Evolutionary conservation across 2,113 vertebrate species (phyloP).

Genomic region (Capreolus pygargus): DNA sequence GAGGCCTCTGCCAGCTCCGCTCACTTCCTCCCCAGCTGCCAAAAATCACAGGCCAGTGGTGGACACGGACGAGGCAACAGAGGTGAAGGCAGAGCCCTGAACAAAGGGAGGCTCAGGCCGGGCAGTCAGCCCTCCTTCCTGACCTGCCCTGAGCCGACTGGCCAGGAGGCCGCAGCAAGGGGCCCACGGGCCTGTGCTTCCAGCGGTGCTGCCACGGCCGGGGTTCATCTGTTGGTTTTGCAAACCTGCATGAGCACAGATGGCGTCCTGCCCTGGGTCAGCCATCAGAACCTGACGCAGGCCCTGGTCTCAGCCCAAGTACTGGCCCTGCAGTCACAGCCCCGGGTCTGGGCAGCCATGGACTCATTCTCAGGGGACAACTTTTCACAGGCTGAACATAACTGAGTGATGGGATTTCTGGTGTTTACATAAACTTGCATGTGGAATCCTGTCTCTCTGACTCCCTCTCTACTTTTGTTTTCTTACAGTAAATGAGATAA

Average conservation of each 20-base stretch:
- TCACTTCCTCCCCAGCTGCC: constrained; percentile 92
- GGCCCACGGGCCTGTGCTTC: accelerated
- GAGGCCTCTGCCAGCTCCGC: constrained; percentile 83
- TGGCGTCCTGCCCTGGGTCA: accelerated
- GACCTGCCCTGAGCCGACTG: neutral
- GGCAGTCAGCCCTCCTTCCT: too few species aligned
- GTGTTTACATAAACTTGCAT: accelerated
- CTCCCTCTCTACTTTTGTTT: neutral
- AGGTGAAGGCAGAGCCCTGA: constrained; percentile 75
- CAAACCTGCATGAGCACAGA: neutral
- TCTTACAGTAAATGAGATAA: constrained; percentile 96
- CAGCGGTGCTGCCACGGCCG: accelerated
- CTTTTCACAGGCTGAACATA: neutral
- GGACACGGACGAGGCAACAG: constrained; percentile 71
- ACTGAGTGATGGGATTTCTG: neutral
- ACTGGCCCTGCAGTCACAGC: accelerated
- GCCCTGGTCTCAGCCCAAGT: neutral
- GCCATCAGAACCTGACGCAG: neutral
- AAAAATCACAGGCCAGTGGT: constrained; percentile 89
- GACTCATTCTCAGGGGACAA: too few species aligned
- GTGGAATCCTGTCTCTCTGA: constrained; percentile 37
- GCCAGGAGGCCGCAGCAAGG: neutral
- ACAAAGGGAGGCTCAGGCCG: neutral
- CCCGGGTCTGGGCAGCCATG: neutral
- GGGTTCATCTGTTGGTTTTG: neutral